Base-by-base conservation (phyloP, 37 sponge, comb jelly and placozoan genomes). In the Chondrilla cf. caribensis region DNA sequence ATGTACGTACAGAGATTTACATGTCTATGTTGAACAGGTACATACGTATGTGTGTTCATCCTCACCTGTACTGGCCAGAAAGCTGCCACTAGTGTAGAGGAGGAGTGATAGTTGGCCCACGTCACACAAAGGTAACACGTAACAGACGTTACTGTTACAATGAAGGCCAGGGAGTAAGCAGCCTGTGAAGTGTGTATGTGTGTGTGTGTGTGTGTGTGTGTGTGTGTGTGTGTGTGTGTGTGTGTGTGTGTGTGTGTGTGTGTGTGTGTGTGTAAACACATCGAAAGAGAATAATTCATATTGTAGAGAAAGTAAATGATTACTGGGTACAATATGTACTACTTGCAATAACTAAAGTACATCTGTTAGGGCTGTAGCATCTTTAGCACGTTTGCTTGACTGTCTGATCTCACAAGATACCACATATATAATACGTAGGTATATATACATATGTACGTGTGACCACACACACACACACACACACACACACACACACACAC, bases 21-120 rank as follows among this genome's bases (percentile, higher is more conserved):
- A 14, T 14, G 15, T 22, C 15, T 7, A 5, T 8, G 8, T 19
- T 62, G 15, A 19, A 62, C 64, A 62, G 6, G 15, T 26, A 22
- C 15, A 15, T 26, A 62, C 17, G 17, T 19, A 17, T 54, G 17
- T 19, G 17, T 17, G 17, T 11, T 19, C 57, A 19, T n/a, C n/a
- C 35, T 3, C 35, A 67, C 68, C 68, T 67, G 68, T 28, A 67
- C 11, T 7, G 68, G 68, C 68, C 68, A 67, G 4, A 67, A 67
- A 6, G 68, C 68, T 31, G 68, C 33, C 29, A 67, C 68, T 67
- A 67, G 35, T 8, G 68, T 67, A 8, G 68, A 29, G 17, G 68
- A 67, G 26, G 32, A 33, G 68, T 67, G 31, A 33, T 33, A 67
- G 33, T 67, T 67, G 68, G 68, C 68, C 68, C 68, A 67, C 17